A percentile compares a stretch with the other conserved stretches of the same genome.
These are phyloP conservation scores for Chlamydotis undulata DNA, from an alignment of 2,113 vertebrate species.

Conservation along the genomic window DNA sequence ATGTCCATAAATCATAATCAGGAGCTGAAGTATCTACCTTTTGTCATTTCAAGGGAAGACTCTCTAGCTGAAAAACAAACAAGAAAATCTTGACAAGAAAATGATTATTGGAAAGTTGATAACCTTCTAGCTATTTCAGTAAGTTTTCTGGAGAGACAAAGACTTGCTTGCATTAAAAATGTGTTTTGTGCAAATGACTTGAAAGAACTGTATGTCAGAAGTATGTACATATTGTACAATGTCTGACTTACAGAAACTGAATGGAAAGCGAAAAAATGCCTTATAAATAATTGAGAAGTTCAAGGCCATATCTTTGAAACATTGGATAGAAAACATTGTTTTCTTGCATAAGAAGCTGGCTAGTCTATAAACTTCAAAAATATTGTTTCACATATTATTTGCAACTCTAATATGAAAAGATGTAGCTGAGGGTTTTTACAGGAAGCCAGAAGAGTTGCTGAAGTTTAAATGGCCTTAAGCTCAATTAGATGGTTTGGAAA, in stretches of 20 bases:
- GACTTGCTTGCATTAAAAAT: neutral
- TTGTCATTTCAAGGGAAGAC: neutral
- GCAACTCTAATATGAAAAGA: slow-evolving; percentile 52
- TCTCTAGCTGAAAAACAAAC: neutral
- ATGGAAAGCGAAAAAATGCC: neutral
- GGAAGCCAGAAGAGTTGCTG: neutral
- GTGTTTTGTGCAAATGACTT: neutral
- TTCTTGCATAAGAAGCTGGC: slow-evolving; percentile 16
- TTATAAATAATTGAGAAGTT: neutral
- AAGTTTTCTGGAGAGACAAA: neutral
- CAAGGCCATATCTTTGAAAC: neutral
- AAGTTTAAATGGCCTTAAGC: neutral
- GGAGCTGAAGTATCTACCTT: neutral
- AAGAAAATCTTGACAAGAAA: neutral
- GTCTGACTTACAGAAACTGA: accelerated
- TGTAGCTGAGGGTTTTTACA: neutral
- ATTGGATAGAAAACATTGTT: neutral
- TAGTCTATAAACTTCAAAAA: slow-evolving; percentile 14
- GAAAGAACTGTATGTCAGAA: neutral
- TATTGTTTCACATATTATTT: slow-evolving; percentile 46
- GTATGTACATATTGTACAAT: neutral
- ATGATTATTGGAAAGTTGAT: neutral
- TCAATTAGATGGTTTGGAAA: neutral
- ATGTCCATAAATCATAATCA: neutral
- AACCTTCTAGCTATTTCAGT: neutral